Base-by-base conservation (phyloP, 2,113 vertebrate genomes). In the Gorsachius goisagi region DNA sequence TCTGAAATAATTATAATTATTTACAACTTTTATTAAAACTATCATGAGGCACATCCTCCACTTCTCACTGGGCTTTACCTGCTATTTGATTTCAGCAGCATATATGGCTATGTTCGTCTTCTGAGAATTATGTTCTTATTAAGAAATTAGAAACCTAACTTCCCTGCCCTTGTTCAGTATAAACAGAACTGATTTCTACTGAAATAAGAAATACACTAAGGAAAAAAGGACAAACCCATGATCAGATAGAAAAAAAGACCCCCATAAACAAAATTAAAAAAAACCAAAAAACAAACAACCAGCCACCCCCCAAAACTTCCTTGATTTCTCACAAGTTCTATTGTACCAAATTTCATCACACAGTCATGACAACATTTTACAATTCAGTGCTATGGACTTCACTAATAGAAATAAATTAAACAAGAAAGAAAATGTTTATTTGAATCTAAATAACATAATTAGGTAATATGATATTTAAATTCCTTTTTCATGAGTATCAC, bases 1-100 rank as follows among this genome's bases (percentile, higher is more conserved):
- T 69, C 30, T 77, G 68, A 88, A 96, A 69, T 74, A 74, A 58
- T 14, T 66, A 49, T 18, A 68, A 86, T 77, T 84, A 92, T 86
- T 89, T 84, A 80, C 12, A 64, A 49, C 35, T 87, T 69, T 66
- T 81, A 81, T 59, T 71, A 74, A 87, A 91, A 71, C 12, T 55
- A 35, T 52, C 1, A 58, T 49, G 28, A 89, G 47, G 30, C 19
- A 87, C 81, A 74, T 55, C 8, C 58, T 81, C 71, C 22, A 63
- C 35, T 81, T 89, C 92, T 80, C 32, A 32, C 23, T n/a, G 41
- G 44, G 30, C 63, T 30, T 85, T 80, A 71, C 60, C 7, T 75
- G 45, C 5, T 91, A 78, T 66, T 91, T 85, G 41, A 35, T 89
- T 91, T 84, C 62, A 77, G 15, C 69, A 50, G 15, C 62, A 19